Evolutionary conservation across 1,140 invertebrate species (phyloP).

Genomic region (Euglossa dilemma): DNA sequence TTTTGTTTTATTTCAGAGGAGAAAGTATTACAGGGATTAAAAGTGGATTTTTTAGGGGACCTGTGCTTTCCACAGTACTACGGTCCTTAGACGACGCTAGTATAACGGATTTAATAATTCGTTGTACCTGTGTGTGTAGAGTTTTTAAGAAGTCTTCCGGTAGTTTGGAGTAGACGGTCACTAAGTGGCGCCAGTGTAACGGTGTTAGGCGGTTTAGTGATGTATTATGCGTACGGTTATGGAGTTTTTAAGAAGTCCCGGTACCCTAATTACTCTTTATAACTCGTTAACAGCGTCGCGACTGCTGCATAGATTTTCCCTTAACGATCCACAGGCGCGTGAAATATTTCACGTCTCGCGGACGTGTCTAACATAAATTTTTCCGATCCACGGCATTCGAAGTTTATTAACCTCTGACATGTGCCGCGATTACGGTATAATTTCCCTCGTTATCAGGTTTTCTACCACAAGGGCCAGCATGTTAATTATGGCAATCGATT

Average conservation of each 20-base stretch:
- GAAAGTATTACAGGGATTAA: no score
- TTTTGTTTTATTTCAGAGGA: neutral
- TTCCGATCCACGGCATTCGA: neutral
- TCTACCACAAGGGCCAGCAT: neutral
- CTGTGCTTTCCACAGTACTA: no score
- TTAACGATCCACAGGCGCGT: neutral
- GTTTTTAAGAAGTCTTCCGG: neutral
- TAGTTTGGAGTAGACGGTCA: no score
- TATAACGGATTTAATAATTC: no score
- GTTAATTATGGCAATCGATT: slow-evolving; percentile 16
- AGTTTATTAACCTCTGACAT: slow-evolving; percentile 6
- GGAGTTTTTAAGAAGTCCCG: slow-evolving; percentile 1
- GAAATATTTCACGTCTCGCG: slow-evolving; percentile 13
- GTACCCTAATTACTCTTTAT: slow-evolving; percentile 32
- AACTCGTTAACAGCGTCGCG: slow-evolving; percentile 11
- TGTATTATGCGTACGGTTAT: slow-evolving; percentile 1
- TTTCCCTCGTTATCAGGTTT: neutral
- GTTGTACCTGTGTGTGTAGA: neutral
- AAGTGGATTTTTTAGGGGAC: no score
- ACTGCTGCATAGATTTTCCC: slow-evolving; percentile 7
- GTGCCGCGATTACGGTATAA: neutral
- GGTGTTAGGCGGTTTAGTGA: neutral
- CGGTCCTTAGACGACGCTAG: no score
- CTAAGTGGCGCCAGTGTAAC: neutral
- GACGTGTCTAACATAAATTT: slow-evolving; percentile 27